Evolutionary conservation across 1,140 invertebrate genomes (phyloP).

Genomic region (Fopius arisanus): DNA sequence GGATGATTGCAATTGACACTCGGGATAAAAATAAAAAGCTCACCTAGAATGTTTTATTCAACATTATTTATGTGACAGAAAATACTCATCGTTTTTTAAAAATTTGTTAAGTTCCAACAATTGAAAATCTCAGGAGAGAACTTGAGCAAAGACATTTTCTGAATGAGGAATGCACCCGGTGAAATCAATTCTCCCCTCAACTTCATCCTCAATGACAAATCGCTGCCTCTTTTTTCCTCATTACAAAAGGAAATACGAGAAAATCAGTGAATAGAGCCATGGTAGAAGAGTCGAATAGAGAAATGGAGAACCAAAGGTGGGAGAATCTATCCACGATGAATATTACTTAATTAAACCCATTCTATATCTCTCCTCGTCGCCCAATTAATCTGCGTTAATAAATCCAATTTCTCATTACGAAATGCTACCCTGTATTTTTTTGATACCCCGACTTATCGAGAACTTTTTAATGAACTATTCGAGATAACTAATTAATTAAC

Average conservation of each 20-base stretch:
- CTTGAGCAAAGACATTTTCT: not conserved
- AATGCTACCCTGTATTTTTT: not conserved
- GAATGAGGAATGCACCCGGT: not conserved
- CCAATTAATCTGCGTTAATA: slow-evolving; percentile 31
- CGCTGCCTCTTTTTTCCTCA: not conserved
- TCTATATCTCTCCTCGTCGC: not conserved
- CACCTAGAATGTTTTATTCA: not conserved
- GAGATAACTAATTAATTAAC: not conserved
- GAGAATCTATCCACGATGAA: slow-evolving; percentile 2
- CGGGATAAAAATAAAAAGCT: not conserved
- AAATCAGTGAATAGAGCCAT: not conserved
- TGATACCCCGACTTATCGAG: not conserved
- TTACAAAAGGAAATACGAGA: not conserved
- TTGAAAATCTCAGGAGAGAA: too few relatives aligned
- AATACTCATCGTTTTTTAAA: not conserved
- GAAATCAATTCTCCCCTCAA: not conserved
- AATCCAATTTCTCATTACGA: slow-evolving; percentile 23
- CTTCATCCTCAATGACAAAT: not conserved
- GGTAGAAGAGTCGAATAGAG: not conserved
- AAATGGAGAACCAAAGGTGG: not conserved
- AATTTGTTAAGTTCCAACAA: not conserved
- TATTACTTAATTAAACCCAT: slow-evolving; percentile 9
- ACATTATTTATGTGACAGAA: not conserved
- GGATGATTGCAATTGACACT: not conserved
- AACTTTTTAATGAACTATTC: not conserved